These are phyloP conservation scores for Pollenia griseotomentosa DNA, from an alignment of 2,888 invertebrate genomes.

Conservation along the genomic window DNA sequence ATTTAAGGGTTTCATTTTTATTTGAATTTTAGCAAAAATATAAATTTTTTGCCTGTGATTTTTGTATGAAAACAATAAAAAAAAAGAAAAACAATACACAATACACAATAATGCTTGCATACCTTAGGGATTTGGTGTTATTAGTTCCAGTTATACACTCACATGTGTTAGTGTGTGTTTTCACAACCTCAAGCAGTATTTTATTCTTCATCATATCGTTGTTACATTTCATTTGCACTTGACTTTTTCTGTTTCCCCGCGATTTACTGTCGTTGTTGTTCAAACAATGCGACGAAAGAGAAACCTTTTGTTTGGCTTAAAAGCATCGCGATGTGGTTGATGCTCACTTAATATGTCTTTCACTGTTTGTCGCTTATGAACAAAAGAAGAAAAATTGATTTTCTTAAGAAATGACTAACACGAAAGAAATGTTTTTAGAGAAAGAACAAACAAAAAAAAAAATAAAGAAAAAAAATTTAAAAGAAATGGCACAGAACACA, in stretches of 20 bases:
- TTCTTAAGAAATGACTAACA: conserved; percentile 68
- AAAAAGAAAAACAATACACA: conserved; percentile 36
- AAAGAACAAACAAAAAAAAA: no score
- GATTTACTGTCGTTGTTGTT: conserved; percentile 39
- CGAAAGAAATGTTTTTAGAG: conserved; percentile 9
- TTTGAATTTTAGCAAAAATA: conserved; percentile 24
- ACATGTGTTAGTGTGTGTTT: background rate
- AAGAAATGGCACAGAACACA: conserved; percentile 61
- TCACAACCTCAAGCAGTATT: conserved; percentile 31
- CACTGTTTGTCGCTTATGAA: conserved; percentile 69
- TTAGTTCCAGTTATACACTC: background rate
- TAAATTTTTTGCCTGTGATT: conserved; percentile 18
- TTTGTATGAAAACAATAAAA: background rate
- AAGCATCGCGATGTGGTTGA: conserved; percentile 46
- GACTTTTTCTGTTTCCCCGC: conserved; percentile 56
- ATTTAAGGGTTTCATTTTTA: conserved; percentile 12
- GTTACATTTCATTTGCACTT: conserved; percentile 68
- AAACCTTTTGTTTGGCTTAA: conserved; percentile 49
- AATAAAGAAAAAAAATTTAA: conserved; percentile 5
- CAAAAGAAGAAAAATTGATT: conserved; percentile 70
- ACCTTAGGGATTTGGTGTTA: conserved; percentile 49
- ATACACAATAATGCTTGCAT: conserved; percentile 36
- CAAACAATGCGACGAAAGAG: conserved; percentile 9
- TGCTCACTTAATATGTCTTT: conserved; percentile 65
- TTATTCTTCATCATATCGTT: conserved; percentile 13